These are phyloP conservation scores for Ophiothrix spiculata DNA, from an alignment of 35 echinoderm and acorn worm species.

Conservation along the genomic window DNA sequence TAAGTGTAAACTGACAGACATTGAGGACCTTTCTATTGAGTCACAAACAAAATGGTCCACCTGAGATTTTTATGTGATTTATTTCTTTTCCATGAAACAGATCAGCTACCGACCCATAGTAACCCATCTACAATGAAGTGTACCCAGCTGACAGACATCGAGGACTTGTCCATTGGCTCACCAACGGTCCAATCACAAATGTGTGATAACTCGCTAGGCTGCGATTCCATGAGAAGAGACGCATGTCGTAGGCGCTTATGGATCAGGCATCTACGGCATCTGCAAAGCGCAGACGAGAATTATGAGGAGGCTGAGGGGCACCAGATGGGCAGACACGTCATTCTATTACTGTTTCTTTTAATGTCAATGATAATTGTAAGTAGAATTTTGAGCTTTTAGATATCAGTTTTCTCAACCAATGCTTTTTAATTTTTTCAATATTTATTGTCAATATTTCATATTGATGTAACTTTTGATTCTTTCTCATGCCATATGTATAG, in stretches of 20 bases:
- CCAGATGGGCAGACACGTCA: slow-evolving; percentile 58
- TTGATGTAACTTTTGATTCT: no score
- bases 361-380: slow-evolving; percentile 74
- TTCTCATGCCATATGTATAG: no score
- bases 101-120: no score
- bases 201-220: slow-evolving; percentile 11
- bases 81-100: no score
- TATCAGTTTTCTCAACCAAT: not conserved
- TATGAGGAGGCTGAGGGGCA: slow-evolving; percentile 32
- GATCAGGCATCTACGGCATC: slow-evolving; percentile 7
- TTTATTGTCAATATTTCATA: no score
- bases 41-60: no score
- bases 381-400: not conserved
- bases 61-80: no score
- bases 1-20: no score
- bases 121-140: not conserved
- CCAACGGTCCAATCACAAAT: slow-evolving; percentile 24
- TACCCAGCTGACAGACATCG: slow-evolving; percentile 58
- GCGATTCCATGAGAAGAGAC: slow-evolving; percentile 7
- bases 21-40: no score
- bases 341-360: slow-evolving; percentile 54
- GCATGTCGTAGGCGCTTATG: slow-evolving; percentile 31
- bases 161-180: slow-evolving; percentile 33
- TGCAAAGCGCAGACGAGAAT: slow-evolving; percentile 4
- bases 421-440: no score